Percentiles rank a stretch among this genome's conserved stretches.
phyloP scores from a whole-genome alignment of 2,797 vertebrate genomes.

The Spinus pinus region DNA sequence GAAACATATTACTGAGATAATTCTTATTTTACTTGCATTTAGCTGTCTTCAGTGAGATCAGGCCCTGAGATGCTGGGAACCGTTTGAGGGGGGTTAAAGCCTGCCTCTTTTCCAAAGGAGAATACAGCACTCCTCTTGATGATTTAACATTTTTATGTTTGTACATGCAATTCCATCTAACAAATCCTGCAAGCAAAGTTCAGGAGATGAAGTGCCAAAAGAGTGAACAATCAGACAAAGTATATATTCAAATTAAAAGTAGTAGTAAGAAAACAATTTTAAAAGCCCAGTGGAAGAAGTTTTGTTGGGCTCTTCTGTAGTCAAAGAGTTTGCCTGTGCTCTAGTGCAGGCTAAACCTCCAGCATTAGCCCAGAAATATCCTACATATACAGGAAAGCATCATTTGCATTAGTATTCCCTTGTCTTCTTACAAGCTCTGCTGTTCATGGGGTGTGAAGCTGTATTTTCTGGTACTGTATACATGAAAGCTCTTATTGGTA shows the following conservation, averaged over 20 bases:
- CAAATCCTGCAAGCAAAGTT: background rate
- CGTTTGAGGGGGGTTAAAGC: background rate
- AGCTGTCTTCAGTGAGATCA: background rate
- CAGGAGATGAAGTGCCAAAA: background rate
- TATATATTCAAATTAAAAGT: background rate
- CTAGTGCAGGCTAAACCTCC: background rate
- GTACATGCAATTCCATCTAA: background rate
- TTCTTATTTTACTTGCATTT: background rate
- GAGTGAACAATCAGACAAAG: background rate
- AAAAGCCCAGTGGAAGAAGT: background rate
- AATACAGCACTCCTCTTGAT: background rate
- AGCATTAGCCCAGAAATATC: background rate
- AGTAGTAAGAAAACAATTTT: background rate
- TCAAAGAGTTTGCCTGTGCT: background rate
- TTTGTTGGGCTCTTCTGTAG: background rate
- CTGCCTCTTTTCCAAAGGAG: background rate
- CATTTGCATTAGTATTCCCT: background rate
- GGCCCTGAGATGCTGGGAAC: background rate
- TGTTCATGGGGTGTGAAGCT: background rate
- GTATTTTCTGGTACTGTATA: background rate
- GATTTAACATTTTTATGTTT: background rate
- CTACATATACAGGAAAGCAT: background rate
- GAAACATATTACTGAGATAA: conserved; percentile 25
- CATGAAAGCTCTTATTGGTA: background rate
- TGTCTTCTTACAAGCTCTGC: background rate